Conservation (phyloP, 1,140 invertebrate genomes). For the Luehdorfia chinensis region DNA sequence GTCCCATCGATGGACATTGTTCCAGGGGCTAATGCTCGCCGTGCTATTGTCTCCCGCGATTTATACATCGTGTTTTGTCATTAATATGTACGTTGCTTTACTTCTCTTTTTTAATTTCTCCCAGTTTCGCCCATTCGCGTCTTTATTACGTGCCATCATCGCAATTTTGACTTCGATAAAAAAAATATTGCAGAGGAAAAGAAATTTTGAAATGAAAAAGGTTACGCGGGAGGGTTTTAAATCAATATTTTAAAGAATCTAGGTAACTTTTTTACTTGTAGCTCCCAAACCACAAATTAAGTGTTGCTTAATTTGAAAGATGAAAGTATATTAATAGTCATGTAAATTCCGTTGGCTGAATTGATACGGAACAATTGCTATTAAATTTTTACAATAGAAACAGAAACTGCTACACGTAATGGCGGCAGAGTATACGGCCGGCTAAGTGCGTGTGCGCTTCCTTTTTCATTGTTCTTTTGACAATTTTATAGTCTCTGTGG, state of each 20-base stretch:
- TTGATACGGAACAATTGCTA: background rate
- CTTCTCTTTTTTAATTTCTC: slow-evolving; percentile 41
- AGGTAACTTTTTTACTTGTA: too few species aligned
- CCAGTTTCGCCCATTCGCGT: slow-evolving; percentile 24
- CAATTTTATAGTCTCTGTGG: slow-evolving; percentile 13
- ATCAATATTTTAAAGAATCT: too few species aligned
- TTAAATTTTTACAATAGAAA: too few species aligned
- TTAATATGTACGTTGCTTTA: slow-evolving; percentile 48
- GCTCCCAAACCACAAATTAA: too few species aligned
- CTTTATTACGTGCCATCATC: too few species aligned
- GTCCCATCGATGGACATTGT: slow-evolving; percentile 45
- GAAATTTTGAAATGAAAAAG: too few species aligned
- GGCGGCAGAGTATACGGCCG: slow-evolving; percentile 18
- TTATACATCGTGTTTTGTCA: slow-evolving; percentile 54
- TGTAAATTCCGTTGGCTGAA: slow-evolving; percentile 10
- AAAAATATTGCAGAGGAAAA: too few species aligned
- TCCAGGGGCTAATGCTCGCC: slow-evolving; percentile 46
- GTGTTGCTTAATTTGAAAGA: too few species aligned
- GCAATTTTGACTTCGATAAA: slow-evolving; percentile 3
- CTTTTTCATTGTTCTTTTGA: slow-evolving; percentile 26
- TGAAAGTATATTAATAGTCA: too few species aligned
- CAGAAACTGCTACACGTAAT: slow-evolving; percentile 1
- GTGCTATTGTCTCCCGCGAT: slow-evolving; percentile 53
- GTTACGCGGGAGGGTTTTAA: too few species aligned
- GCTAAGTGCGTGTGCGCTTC: slow-evolving; percentile 37